These are phyloP conservation scores for Alcedo atthis DNA, from an alignment of 2,797 vertebrate genomes.

Conservation along the genomic window DNA sequence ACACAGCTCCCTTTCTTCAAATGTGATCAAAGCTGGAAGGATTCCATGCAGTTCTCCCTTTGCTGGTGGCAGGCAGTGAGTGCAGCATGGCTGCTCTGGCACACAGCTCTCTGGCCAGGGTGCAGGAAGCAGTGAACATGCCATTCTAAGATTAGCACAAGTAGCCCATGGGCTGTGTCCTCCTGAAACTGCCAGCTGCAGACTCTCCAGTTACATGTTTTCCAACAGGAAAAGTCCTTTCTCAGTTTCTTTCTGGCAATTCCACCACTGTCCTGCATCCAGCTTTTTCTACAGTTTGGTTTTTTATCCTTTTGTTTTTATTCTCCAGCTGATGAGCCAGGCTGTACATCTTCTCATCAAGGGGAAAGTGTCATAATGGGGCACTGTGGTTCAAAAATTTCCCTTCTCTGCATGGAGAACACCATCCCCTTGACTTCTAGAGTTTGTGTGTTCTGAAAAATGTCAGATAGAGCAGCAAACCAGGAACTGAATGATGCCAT, in stretches of 20 bases:
- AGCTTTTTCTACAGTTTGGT: background rate
- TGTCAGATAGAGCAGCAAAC: background rate
- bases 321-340: background rate
- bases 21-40: background rate
- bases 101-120: background rate
- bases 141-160: conserved; percentile 79
- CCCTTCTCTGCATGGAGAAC: background rate
- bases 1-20: conserved; percentile 24
- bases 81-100: background rate
- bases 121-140: conserved; percentile 35
- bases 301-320: no score
- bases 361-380: fast-evolving
- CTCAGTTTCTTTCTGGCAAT: background rate
- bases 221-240: conserved; percentile 16
- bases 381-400: background rate
- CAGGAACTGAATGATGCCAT: background rate
- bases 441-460: background rate
- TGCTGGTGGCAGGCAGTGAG: background rate
- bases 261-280: background rate
- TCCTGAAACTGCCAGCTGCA: conserved; percentile 60
- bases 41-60: background rate
- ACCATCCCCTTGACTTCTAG: background rate
- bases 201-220: conserved; percentile 50
- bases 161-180: conserved; percentile 36
- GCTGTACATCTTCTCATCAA: background rate